Conservation (phyloP, 2,888 invertebrate species). For the Synanthedon tipuliformis region DNA sequence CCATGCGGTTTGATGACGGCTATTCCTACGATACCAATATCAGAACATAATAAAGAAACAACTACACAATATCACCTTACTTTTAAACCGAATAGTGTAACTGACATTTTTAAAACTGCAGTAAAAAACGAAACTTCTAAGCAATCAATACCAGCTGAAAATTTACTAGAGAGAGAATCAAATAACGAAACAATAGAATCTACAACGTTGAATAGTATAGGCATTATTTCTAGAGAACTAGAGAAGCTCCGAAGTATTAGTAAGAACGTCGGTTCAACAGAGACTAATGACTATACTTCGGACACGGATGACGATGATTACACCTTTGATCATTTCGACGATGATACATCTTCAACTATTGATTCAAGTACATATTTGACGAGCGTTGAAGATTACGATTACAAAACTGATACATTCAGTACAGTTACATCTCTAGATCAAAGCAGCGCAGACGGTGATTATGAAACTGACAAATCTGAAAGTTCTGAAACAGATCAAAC, state of each 20-base stretch:
- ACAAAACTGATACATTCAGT: constrained; percentile 7
- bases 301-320: constrained; percentile 18
- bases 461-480: background rate
- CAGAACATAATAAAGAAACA: background rate
- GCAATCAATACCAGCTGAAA: constrained; percentile 8
- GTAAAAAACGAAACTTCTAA: background rate
- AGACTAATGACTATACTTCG: constrained; percentile 10
- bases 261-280: background rate
- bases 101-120: background rate
- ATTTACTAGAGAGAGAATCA: constrained; percentile 11
- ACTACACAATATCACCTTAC: background rate
- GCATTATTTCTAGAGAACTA: constrained; percentile 19
- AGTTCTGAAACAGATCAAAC: no score
- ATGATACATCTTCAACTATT: constrained; percentile 1
- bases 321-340: constrained; percentile 14
- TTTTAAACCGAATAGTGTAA: background rate
- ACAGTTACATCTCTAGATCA: constrained; percentile 1
- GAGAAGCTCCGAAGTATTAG: constrained; percentile 25
- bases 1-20: constrained; percentile 9
- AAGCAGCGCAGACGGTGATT: background rate
- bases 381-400: constrained; percentile 4
- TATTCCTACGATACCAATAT: background rate
- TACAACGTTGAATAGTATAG: constrained; percentile 16
- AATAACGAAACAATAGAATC: constrained; percentile 12
- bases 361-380: constrained; percentile 4